Evolutionary conservation across 2,113 vertebrate species (phyloP).

Genomic region (Xiphophorus hellerii): DNA sequence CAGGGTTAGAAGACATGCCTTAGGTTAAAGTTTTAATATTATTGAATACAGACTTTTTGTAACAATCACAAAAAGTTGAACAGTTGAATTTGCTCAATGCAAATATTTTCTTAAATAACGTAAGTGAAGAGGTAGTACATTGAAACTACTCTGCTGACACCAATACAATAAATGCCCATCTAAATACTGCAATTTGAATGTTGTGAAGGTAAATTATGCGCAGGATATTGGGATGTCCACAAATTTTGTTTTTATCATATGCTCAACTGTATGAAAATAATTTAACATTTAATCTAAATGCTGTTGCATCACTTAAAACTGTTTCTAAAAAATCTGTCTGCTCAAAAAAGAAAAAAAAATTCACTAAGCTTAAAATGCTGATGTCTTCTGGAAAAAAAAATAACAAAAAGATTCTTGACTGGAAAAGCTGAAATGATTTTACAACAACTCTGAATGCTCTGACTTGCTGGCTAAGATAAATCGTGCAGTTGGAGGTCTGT

Average conservation of each 20-base stretch:
- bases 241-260: background rate
- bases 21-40: too few species aligned
- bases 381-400: background rate
- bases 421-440: conserved; percentile 53
- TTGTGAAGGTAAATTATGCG: background rate
- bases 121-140: too few species aligned
- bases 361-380: background rate
- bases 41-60: too few species aligned
- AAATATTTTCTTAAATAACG: too few species aligned
- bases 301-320: background rate
- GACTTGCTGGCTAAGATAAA: conserved; percentile 78
- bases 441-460: conserved; percentile 56
- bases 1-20: too few species aligned
- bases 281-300: background rate
- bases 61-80: background rate
- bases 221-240: background rate
- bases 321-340: background rate
- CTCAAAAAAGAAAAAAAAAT: too few species aligned
- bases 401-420: conserved; percentile 52
- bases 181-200: background rate
- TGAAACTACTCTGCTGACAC: too few species aligned
- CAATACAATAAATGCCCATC: background rate
- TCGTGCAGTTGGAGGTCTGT: conserved; percentile 73
- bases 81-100: background rate
- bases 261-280: background rate